Evolutionary conservation across 2,888 invertebrate genomes (phyloP).

Genomic region (Siphlonurus alternatus): DNA sequence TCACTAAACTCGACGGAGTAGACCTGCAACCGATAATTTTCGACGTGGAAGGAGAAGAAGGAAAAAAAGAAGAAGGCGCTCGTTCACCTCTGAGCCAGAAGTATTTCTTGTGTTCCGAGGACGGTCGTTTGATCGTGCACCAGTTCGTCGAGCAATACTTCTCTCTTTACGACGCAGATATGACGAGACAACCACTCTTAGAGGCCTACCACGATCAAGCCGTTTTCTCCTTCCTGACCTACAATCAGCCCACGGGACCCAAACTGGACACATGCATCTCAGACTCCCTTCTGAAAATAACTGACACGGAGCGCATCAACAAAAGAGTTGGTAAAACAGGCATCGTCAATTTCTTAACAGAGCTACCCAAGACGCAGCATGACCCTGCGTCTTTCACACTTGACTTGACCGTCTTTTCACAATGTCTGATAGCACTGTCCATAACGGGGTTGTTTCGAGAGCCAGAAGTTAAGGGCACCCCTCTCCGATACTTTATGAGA

Average conservation of each 20-base stretch:
- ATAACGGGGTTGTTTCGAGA: slow-evolving; percentile 81
- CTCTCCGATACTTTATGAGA: slow-evolving; percentile 51
- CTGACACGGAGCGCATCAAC: slow-evolving; percentile 40
- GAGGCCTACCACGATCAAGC: slow-evolving; percentile 84
- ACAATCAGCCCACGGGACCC: slow-evolving; percentile 8
- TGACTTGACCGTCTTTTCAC: slow-evolving; percentile 63
- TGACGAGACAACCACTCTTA: slow-evolving; percentile 49
- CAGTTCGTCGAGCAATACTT: slow-evolving; percentile 79
- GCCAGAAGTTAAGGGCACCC: slow-evolving; percentile 23
- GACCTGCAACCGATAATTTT: slow-evolving; percentile 71
- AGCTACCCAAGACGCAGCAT: slow-evolving; percentile 73
- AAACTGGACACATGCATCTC: too few species aligned
- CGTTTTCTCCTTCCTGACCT: slow-evolving; percentile 43
- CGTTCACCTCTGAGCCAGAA: slow-evolving; percentile 50
- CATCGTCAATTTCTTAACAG: slow-evolving; percentile 65
- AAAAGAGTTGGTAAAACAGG: slow-evolving; percentile 57
- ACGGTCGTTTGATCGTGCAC: slow-evolving; percentile 51
- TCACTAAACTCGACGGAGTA: slow-evolving; percentile 67
- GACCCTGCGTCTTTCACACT: slow-evolving; percentile 76
- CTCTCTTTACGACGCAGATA: slow-evolving; percentile 53
- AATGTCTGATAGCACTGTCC: slow-evolving; percentile 57
- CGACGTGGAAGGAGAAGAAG: slow-evolving; percentile 81
- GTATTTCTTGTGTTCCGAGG: slow-evolving; percentile 38
- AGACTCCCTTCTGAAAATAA: slow-evolving; percentile 45
- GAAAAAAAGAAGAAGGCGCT: slow-evolving; percentile 40